A percentile compares a stretch with the other conserved stretches of the same genome.
These are phyloP conservation scores for Boloria euphrosyne DNA, from an alignment of 2,888 invertebrate species.

Conservation along the genomic window DNA sequence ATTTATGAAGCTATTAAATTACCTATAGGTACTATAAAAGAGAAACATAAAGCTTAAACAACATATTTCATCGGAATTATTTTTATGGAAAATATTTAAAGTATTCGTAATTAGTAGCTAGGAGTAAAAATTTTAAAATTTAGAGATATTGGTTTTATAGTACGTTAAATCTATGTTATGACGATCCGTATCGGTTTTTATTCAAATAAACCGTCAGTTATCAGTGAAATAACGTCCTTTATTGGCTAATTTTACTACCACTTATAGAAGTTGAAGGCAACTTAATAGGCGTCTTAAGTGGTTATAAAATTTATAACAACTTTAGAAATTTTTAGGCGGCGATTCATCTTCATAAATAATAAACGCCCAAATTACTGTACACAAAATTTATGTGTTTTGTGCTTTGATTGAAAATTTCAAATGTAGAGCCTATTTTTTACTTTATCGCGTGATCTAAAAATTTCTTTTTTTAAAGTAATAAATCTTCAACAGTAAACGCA, in stretches of 20 bases:
- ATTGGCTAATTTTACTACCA: conserved; percentile 48
- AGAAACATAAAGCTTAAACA: neutral
- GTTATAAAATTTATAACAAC: conserved; percentile 40
- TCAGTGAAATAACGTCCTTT: conserved; percentile 42
- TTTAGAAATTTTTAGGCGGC: conserved; percentile 40
- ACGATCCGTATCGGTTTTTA: conserved; percentile 31
- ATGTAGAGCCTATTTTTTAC: conserved; percentile 9
- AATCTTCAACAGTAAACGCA: too few species aligned
- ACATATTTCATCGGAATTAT: conserved; percentile 12
- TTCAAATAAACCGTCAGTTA: conserved; percentile 37
- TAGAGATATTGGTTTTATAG: conserved; percentile 19
- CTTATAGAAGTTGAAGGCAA: conserved; percentile 41
- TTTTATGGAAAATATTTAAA: neutral
- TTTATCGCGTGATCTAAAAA: neutral
- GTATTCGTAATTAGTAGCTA: conserved; percentile 9
- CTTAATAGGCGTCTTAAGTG: conserved; percentile 39
- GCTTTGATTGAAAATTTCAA: conserved; percentile 7
- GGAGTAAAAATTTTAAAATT: conserved; percentile 9
- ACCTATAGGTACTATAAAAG: neutral
- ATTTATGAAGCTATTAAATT: neutral
- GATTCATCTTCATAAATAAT: conserved; percentile 36
- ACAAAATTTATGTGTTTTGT: conserved; percentile 29
- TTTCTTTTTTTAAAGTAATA: too few species aligned
- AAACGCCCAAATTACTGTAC: conserved; percentile 26
- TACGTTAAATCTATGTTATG: conserved; percentile 31